These are phyloP conservation scores for Haliaeetus leucogaster DNA, from an alignment of 2,113 vertebrate genomes.

Conservation along the genomic window DNA sequence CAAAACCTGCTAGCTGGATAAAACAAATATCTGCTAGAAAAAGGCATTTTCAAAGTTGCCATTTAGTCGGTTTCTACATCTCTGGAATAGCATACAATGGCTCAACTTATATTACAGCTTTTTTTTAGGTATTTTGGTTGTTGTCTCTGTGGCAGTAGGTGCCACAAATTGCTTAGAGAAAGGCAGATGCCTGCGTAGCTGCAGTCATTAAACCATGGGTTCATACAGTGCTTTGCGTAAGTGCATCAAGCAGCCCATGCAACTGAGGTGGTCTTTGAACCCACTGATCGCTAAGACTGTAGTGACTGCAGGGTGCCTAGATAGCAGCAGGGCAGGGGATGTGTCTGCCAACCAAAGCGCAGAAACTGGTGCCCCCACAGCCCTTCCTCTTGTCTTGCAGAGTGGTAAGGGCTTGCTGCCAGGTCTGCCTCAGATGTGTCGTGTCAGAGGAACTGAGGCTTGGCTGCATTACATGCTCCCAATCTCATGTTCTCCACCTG, in stretches of 20 bases:
- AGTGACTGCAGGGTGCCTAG: neutral
- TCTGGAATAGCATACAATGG: neutral
- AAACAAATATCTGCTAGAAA: neutral
- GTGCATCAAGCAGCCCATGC: accelerated
- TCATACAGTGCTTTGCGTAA: neutral
- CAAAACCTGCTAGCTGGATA: neutral
- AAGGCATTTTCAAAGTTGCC: neutral
- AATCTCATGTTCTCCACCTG: too few species aligned
- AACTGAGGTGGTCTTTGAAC: neutral
- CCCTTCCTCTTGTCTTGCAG: neutral
- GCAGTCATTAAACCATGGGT: neutral
- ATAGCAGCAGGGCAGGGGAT: neutral
- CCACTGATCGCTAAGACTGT: neutral
- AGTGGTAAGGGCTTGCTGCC: neutral
- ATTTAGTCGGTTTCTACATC: neutral
- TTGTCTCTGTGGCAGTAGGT: neutral
- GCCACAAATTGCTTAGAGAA: neutral
- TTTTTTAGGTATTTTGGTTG: neutral
- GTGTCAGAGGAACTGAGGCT: neutral
- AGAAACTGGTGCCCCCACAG: neutral
- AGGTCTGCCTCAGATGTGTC: neutral
- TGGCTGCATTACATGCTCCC: neutral
- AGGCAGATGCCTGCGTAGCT: neutral
- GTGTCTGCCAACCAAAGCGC: neutral
- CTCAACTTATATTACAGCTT: neutral